Percentiles rank a stretch among this genome's conserved stretches.
phyloP scores from a whole-genome alignment of 2,797 vertebrate species.

The Acomys russatus region DNA sequence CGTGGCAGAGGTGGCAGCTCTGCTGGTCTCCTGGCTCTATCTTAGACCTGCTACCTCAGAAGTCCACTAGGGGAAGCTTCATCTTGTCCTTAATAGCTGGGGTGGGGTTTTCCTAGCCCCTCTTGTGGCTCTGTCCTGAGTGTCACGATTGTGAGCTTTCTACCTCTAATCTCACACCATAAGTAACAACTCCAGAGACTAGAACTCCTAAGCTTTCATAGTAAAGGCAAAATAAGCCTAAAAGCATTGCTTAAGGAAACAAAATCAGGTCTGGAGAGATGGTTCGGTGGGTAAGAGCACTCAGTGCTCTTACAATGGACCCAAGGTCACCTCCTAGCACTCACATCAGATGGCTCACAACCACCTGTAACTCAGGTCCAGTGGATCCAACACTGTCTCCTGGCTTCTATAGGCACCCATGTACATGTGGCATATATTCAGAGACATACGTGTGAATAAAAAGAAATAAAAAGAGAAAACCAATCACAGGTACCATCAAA shows the following conservation, averaged over 20 bases:
- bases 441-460: background rate
- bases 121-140: background rate
- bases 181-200: background rate
- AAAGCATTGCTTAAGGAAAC: background rate
- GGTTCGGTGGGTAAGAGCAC: background rate
- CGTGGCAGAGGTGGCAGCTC: background rate
- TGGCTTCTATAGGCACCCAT: background rate
- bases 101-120: background rate
- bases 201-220: constrained; percentile 18
- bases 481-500: background rate
- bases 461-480: background rate
- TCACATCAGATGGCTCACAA: background rate
- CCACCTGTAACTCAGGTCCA: background rate
- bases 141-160: background rate
- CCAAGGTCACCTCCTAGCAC: background rate
- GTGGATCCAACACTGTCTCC: background rate
- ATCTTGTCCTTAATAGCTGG: background rate
- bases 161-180: fast-evolving
- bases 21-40: fast-evolving
- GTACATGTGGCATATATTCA: too few relatives aligned
- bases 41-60: background rate
- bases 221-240: constrained; percentile 2
- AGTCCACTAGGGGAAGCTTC: background rate
- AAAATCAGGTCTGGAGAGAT: background rate
- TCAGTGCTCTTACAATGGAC: background rate